phyloP scores from a whole-genome alignment of 2,888 invertebrate species.

The Orthosia cruda region DNA sequence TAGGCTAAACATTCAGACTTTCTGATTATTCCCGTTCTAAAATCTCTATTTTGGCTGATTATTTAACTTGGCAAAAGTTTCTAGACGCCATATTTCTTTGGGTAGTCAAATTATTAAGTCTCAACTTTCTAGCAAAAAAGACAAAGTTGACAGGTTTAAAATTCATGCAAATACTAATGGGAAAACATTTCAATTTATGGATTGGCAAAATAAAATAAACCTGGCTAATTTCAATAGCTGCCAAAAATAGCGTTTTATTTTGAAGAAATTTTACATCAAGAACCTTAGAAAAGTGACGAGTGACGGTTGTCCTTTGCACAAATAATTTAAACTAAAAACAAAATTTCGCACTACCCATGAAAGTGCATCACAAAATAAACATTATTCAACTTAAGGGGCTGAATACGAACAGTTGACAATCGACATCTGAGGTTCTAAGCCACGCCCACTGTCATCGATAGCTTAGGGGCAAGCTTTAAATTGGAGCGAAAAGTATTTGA shows the following conservation, averaged over 20 bases:
- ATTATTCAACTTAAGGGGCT: constrained; percentile 9
- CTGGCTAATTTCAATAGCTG: neutral
- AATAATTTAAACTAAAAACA: too few relatives aligned
- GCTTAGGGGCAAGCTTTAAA: too few relatives aligned
- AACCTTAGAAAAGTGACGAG: too few relatives aligned
- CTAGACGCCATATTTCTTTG: constrained; percentile 2
- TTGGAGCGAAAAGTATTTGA: too few relatives aligned
- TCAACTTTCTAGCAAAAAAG: neutral
- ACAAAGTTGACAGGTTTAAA: neutral
- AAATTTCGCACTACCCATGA: neutral
- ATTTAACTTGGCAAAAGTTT: constrained; percentile 11
- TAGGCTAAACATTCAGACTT: neutral
- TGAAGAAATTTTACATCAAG: too few relatives aligned
- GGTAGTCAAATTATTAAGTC: constrained; percentile 18
- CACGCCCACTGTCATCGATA: too few relatives aligned
- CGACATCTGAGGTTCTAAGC: too few relatives aligned
- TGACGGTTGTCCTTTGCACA: too few relatives aligned
- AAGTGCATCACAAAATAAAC: constrained; percentile 5
- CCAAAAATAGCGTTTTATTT: neutral
- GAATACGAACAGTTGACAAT: too few relatives aligned
- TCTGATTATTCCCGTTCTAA: too few relatives aligned
- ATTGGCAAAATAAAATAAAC: neutral
- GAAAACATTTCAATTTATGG: neutral
- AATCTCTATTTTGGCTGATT: too few relatives aligned
- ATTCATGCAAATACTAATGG: neutral